Evolutionary conservation across 2,888 invertebrate genomes (phyloP).

Genomic region (Pherbina coryleti): DNA sequence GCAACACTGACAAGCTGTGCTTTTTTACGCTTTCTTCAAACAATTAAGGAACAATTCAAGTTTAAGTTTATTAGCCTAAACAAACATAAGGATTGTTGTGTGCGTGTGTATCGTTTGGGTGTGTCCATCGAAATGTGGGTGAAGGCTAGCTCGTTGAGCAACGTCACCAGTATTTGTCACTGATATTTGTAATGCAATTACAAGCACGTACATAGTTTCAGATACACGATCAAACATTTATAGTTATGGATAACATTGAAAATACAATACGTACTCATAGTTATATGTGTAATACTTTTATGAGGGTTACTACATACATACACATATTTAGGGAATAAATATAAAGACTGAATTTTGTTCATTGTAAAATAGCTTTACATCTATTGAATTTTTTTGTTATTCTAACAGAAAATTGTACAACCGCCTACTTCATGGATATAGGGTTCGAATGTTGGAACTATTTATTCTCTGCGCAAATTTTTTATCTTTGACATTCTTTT

Average conservation of each 20-base stretch:
- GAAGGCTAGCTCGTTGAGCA: conserved; percentile 30
- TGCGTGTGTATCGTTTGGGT: neutral
- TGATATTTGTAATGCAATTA: conserved; percentile 29
- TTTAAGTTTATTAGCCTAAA: neutral
- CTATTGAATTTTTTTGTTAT: too few species aligned
- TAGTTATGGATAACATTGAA: neutral
- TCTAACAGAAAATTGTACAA: too few species aligned
- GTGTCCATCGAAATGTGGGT: conserved; percentile 6
- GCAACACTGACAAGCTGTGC: neutral
- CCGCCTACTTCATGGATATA: too few species aligned
- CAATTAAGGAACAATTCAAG: neutral
- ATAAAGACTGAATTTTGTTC: too few species aligned
- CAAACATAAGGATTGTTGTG: too few species aligned
- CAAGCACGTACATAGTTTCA: neutral
- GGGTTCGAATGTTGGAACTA: too few species aligned
- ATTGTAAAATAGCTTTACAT: too few species aligned
- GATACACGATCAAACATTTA: neutral
- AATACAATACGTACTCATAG: neutral
- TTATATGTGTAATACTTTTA: too few species aligned
- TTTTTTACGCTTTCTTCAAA: neutral
- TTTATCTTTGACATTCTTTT: too few species aligned
- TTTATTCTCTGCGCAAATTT: too few species aligned
- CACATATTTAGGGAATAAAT: too few species aligned
- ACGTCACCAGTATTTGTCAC: neutral
- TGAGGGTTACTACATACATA: too few species aligned